Percentiles rank a stretch among this genome's conserved stretches.
Conservation (phyloP, 2,888 invertebrate species). For the Drosophila sordidula region DNA sequence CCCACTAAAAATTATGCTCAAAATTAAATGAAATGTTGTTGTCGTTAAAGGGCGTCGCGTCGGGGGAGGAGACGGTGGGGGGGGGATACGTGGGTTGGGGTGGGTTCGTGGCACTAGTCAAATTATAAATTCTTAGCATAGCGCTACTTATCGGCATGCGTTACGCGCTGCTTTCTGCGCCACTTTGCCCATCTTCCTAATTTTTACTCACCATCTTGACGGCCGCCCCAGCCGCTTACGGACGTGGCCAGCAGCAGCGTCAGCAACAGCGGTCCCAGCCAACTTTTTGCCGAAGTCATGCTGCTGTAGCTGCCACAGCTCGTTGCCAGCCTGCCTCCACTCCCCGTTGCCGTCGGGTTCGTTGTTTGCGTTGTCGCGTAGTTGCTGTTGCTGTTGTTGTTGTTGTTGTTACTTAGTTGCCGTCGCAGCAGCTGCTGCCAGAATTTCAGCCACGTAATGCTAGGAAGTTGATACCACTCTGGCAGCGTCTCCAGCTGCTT, state of each 20-base stretch:
- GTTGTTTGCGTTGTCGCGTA: constrained; percentile 51
- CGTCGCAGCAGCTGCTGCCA: constrained; percentile 68
- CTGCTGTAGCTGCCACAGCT: constrained; percentile 36
- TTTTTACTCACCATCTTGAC: constrained; percentile 83
- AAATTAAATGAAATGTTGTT: constrained; percentile 72
- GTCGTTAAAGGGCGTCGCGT: constrained; percentile 4
- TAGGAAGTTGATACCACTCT: constrained; percentile 61
- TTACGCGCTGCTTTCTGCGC: constrained; percentile 50
- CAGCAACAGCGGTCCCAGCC: constrained; percentile 72
- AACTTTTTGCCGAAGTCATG: constrained; percentile 73
- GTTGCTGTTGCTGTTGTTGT: constrained; percentile 17
- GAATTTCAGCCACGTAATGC: constrained; percentile 77
- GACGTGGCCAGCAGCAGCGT: constrained; percentile 79
- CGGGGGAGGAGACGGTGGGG: neutral
- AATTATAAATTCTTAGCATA: constrained; percentile 79
- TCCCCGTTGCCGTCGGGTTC: constrained; percentile 30
- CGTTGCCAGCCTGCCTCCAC: constrained; percentile 17
- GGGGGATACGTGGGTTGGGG: neutral
- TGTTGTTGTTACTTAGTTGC: constrained; percentile 37
- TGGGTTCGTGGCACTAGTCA: constrained; percentile 36
- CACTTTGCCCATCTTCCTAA: neutral
- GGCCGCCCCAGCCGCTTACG: constrained; percentile 81
- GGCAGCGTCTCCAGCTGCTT: constrained; percentile 25
- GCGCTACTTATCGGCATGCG: constrained; percentile 70
- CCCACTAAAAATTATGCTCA: constrained; percentile 69